Conservation (phyloP, 2,797 vertebrate genomes). For the Aldrovandia affinis region DNA sequence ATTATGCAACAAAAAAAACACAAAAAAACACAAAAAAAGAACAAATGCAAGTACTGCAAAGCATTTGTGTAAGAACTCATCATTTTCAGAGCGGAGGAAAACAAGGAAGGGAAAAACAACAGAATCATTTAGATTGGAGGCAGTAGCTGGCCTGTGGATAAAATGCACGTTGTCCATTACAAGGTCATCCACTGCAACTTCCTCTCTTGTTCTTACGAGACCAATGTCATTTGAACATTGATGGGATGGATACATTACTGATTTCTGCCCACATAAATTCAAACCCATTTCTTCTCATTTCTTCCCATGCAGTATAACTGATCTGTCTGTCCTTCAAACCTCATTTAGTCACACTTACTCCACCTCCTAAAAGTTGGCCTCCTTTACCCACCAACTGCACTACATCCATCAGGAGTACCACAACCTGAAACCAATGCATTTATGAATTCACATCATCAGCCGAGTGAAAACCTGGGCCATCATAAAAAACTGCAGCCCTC, state of each 20-base stretch:
- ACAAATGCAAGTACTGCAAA: not conserved
- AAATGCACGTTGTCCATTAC: not conserved
- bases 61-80: not conserved
- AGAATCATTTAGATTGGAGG: not conserved
- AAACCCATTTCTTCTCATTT: not conserved
- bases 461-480: not conserved
- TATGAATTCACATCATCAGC: not conserved
- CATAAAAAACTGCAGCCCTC: not conserved
- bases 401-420: not conserved
- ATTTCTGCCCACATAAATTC: not conserved
- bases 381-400: not conserved
- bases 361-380: too few relatives aligned
- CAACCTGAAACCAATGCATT: not conserved
- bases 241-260: not conserved
- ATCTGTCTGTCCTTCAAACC: not conserved
- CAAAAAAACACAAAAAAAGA: not conserved
- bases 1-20: not conserved
- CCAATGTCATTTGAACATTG: not conserved
- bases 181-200: not conserved
- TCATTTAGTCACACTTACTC: not conserved
- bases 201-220: not conserved
- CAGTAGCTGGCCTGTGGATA: not conserved
- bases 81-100: not conserved
- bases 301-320: too few relatives aligned
- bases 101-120: not conserved